Evolutionary conservation across 2,113 vertebrate species (phyloP).

Genomic region (Vulpes lagopus): DNA sequence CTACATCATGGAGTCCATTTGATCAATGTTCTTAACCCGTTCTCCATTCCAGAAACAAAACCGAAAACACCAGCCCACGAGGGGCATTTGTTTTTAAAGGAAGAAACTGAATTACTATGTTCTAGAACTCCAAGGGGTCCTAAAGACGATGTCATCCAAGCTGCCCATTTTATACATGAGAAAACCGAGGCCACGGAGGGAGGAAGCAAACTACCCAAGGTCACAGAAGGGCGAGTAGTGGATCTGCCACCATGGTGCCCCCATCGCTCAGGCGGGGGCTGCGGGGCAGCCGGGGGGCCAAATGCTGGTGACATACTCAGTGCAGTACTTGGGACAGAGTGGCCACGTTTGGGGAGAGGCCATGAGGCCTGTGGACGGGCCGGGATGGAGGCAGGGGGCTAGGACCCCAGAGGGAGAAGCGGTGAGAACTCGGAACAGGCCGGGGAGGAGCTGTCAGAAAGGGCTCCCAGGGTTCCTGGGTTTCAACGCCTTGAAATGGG

Average conservation of each 20-base stretch:
- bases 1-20: neutral
- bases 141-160: neutral
- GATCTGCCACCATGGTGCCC: accelerated
- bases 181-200: neutral
- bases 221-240: neutral
- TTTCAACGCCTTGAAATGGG: neutral
- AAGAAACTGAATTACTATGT: slow-evolving; percentile 31
- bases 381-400: too few relatives aligned
- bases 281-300: accelerated
- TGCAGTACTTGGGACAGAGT: neutral
- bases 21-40: neutral
- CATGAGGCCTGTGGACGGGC: accelerated
- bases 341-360: neutral
- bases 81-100: neutral
- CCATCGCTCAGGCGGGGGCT: neutral
- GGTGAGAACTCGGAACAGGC: neutral
- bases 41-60: neutral
- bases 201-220: neutral
- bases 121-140: neutral
- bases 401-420: neutral
- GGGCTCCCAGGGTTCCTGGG: neutral
- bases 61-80: neutral
- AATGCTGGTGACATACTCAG: neutral
- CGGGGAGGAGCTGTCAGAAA: neutral
- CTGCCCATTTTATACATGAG: neutral